Percentiles rank a stretch among this genome's conserved stretches.
phyloP scores from a whole-genome alignment of 2,888 invertebrate species.

The Epinotia bilunana region DNA sequence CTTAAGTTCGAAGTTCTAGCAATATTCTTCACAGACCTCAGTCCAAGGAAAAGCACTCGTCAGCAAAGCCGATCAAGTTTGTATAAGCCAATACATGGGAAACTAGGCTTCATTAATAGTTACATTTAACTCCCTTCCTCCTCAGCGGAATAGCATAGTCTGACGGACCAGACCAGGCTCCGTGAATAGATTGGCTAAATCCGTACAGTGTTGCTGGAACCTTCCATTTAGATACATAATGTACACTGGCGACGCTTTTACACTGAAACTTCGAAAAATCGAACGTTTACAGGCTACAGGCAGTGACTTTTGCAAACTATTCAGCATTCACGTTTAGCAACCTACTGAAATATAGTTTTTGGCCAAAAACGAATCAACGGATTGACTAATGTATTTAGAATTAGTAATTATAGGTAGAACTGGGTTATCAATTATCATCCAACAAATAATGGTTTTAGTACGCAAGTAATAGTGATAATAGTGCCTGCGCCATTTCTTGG shows the following conservation, averaged over 20 bases:
- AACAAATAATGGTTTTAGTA: no score
- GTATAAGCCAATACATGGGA: constrained; percentile 49
- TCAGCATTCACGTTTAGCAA: constrained; percentile 64
- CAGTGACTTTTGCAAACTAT: constrained; percentile 62
- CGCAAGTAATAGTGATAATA: no score
- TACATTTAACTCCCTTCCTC: constrained; percentile 53
- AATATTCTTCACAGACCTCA: not conserved
- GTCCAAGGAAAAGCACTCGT: not conserved
- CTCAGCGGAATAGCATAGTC: constrained; percentile 57
- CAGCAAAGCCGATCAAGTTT: not conserved
- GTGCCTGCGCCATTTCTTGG: no score
- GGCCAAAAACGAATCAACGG: constrained; percentile 52
- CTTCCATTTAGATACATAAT: constrained; percentile 77
- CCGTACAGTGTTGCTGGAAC: constrained; percentile 61
- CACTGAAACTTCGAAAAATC: constrained; percentile 63
- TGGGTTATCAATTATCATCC: not conserved
- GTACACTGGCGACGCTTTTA: constrained; percentile 66
- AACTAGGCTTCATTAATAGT: constrained; percentile 53
- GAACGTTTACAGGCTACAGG: constrained; percentile 56
- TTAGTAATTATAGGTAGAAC: constrained; percentile 43
- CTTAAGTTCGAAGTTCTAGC: not conserved
- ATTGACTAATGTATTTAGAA: constrained; percentile 58
- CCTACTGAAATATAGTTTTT: constrained; percentile 18
- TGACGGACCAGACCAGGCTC: constrained; percentile 56
- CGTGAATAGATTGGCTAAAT: constrained; percentile 76